These are phyloP conservation scores for Falco peregrinus DNA, from an alignment of 2,797 vertebrate genomes.

Conservation along the genomic window DNA sequence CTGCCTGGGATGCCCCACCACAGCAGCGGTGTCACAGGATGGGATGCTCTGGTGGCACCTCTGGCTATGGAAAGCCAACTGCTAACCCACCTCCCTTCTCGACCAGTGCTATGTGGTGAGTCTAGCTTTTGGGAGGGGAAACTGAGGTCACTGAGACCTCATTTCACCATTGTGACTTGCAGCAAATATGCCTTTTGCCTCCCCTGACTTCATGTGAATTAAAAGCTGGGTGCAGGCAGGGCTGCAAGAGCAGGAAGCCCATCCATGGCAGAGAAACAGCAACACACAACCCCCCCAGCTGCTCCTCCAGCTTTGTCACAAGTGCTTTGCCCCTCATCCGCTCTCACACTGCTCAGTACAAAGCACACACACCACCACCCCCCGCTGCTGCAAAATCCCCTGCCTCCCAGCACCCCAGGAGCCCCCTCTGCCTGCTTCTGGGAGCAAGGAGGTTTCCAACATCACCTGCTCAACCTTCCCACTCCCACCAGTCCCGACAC, in stretches of 20 bases:
- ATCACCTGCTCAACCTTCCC: fast-evolving
- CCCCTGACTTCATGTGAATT: neutral
- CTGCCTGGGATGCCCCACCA: fast-evolving
- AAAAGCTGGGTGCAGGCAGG: neutral
- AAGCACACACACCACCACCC: neutral
- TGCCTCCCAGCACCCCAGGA: neutral
- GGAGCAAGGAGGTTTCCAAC: neutral
- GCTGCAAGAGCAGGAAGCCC: neutral
- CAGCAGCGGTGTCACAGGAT: fast-evolving
- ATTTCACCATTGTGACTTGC: fast-evolving
- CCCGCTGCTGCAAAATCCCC: fast-evolving
- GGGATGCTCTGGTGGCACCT: neutral
- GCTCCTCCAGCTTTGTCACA: neutral
- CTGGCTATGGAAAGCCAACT: neutral
- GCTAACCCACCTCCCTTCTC: neutral
- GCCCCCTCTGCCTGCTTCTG: fast-evolving
- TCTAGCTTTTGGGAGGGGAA: neutral
- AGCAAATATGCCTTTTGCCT: fast-evolving
- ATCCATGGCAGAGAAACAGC: fast-evolving
- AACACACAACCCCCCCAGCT: neutral
- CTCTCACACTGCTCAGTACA: neutral
- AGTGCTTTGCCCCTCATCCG: neutral
- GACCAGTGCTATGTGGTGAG: neutral
- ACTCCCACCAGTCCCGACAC: neutral
- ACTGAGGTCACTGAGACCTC: fast-evolving